Evolutionary conservation across 2,113 vertebrate genomes (phyloP).

Genomic region (Hippocampus mohnikei): DNA sequence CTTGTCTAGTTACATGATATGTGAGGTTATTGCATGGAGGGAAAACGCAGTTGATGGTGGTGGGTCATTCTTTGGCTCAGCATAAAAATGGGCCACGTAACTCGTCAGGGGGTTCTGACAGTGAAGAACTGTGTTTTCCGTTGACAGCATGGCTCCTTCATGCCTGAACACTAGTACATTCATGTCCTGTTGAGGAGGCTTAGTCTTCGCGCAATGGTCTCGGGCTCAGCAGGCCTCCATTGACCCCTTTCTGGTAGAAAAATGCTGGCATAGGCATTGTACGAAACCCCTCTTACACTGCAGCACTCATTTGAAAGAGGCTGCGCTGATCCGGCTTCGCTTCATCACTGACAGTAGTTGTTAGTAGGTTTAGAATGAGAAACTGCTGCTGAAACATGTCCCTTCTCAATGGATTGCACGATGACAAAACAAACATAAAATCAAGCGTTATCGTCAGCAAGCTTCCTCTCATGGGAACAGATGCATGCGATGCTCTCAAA

Average conservation of each 20-base stretch:
- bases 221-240: conserved; percentile 38
- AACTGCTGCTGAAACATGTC: conserved; percentile 35
- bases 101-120: conserved; percentile 41
- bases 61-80: conserved; percentile 70
- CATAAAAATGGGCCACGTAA: conserved; percentile 48
- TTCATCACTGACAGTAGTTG: conserved; percentile 28
- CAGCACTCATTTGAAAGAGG: conserved; percentile 6
- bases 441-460: conserved; percentile 34
- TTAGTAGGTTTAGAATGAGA: conserved; percentile 40
- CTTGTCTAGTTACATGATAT: conserved; percentile 39
- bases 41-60: conserved; percentile 48
- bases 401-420: conserved; percentile 46
- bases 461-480: conserved; percentile 39
- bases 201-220: conserved; percentile 43
- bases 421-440: conserved; percentile 34
- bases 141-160: conserved; percentile 32
- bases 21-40: conserved; percentile 50
- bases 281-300: conserved; percentile 41
- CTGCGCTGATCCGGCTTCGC: conserved; percentile 36
- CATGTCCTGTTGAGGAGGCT: conserved; percentile 60
- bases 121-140: conserved; percentile 21
- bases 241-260: conserved; percentile 50
- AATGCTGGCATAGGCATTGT: conserved; percentile 33
- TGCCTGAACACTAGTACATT: conserved; percentile 63
- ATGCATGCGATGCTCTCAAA: conserved; percentile 43